phyloP scores from a whole-genome alignment of 1,140 invertebrate species.

The Brachionus manjavacas region DNA sequence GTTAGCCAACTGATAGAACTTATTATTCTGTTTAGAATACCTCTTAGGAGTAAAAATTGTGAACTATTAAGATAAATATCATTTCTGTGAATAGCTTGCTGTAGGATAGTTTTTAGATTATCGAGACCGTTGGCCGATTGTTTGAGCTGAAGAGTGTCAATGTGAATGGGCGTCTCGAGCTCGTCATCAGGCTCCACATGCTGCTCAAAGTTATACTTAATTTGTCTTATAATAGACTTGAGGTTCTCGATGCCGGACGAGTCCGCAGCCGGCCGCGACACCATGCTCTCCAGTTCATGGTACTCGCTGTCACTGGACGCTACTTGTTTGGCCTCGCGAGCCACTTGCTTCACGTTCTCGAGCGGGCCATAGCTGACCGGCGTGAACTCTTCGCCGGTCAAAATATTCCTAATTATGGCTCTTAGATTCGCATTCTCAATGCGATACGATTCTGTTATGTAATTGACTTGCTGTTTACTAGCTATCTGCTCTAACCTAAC shows the following conservation, averaged over 20 bases:
- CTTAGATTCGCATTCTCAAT: slow-evolving; percentile 2
- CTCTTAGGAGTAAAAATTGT: not conserved
- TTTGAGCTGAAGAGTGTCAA: not conserved
- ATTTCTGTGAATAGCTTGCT: slow-evolving; percentile 18
- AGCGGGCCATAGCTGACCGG: not conserved
- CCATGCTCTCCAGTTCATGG: not conserved
- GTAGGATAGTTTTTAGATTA: slow-evolving; percentile 3
- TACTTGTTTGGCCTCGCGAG: not conserved
- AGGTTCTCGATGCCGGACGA: slow-evolving; percentile 22
- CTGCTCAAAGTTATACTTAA: not conserved
- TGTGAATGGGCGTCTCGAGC: not conserved
- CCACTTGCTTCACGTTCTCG: not conserved
- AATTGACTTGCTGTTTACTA: not conserved
- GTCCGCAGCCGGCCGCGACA: not conserved
- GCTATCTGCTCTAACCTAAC: not conserved
- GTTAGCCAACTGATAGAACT: not conserved
- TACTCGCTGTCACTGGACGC: not conserved
- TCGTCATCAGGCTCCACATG: not conserved
- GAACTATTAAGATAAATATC: slow-evolving; percentile 9
- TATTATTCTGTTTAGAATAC: not conserved
- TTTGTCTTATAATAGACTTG: slow-evolving; percentile 40
- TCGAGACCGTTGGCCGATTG: not conserved
- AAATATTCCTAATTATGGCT: not conserved
- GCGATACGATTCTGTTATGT: not conserved
- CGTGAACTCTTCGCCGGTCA: not conserved